Conservation (phyloP, 2,888 invertebrate genomes). For the Lasioglossum calceatum region DNA sequence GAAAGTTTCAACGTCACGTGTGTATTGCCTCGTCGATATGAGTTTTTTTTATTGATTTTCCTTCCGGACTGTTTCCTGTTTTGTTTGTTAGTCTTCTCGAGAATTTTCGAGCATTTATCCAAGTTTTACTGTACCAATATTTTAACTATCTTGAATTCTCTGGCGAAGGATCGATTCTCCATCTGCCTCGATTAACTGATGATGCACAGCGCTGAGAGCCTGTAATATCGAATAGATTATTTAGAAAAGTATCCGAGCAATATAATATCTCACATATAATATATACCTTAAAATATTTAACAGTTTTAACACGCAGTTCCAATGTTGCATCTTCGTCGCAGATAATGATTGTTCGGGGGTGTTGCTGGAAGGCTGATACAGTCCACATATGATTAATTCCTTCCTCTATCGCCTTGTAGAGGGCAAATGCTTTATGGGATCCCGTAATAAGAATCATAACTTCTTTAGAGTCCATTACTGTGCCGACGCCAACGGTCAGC, state of each 20-base stretch:
- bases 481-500: slow-evolving; percentile 98
- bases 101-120: neutral
- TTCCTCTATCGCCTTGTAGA: slow-evolving; percentile 99
- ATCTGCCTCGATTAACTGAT: slow-evolving; percentile 91
- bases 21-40: neutral
- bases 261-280: neutral
- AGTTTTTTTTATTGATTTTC: neutral
- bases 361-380: slow-evolving; percentile 99
- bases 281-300: slow-evolving; percentile 97
- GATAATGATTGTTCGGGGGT: slow-evolving; percentile 95
- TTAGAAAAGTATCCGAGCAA: slow-evolving; percentile 31
- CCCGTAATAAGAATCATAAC: slow-evolving; percentile 99
- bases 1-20: neutral
- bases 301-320: slow-evolving; percentile 98
- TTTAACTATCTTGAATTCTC: slow-evolving; percentile 68
- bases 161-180: slow-evolving; percentile 78
- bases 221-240: slow-evolving; percentile 81
- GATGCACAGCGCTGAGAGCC: slow-evolving; percentile 94
- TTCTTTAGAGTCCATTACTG: slow-evolving; percentile 99
- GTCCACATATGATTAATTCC: slow-evolving; percentile 99
- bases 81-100: neutral
- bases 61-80: neutral
- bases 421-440: slow-evolving; percentile 97
- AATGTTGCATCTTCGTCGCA: slow-evolving; percentile 99
- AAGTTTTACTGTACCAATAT: slow-evolving; percentile 57